Conservation (phyloP, 2,113 vertebrate species). For the Melanerpes aurifrons region DNA sequence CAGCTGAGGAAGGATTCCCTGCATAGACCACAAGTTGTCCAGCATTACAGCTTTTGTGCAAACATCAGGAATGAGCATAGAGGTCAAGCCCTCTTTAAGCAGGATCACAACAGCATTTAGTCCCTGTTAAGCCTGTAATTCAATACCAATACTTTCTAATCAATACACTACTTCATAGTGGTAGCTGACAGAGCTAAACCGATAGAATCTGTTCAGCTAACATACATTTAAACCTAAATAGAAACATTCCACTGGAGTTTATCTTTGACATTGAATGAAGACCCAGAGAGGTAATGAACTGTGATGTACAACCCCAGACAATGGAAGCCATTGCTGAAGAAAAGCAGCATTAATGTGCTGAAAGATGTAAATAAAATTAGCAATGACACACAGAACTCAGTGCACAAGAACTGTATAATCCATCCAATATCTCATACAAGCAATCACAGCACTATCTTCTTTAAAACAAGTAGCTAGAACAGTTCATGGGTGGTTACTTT, state of each 20-base stretch:
- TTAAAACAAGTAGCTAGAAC: not conserved
- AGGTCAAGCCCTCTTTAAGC: slow-evolving; percentile 42
- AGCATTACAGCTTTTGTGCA: slow-evolving; percentile 1
- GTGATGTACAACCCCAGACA: not conserved
- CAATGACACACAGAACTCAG: not conserved
- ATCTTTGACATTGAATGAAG: not conserved
- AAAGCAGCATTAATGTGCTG: not conserved
- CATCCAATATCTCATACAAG: not conserved
- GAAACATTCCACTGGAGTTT: slow-evolving; percentile 17
- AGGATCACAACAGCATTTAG: slow-evolving; percentile 52
- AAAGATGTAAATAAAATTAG: not conserved
- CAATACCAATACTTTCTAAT: slow-evolving; percentile 56
- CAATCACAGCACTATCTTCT: not conserved
- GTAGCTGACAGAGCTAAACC: slow-evolving; percentile 33
- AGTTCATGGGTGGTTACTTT: not conserved
- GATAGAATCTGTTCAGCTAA: slow-evolving; percentile 45
- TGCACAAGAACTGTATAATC: not conserved
- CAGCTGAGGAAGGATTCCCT: not conserved
- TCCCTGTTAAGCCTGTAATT: slow-evolving; percentile 44
- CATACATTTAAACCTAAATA: not conserved
- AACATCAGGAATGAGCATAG: not conserved
- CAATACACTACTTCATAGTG: slow-evolving; percentile 11
- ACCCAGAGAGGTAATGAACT: not conserved
- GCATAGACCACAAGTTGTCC: not conserved
- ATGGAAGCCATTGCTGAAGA: not conserved